Evolutionary conservation across 2,113 vertebrate genomes (phyloP).

Genomic region (Sisor rabdophorus): DNA sequence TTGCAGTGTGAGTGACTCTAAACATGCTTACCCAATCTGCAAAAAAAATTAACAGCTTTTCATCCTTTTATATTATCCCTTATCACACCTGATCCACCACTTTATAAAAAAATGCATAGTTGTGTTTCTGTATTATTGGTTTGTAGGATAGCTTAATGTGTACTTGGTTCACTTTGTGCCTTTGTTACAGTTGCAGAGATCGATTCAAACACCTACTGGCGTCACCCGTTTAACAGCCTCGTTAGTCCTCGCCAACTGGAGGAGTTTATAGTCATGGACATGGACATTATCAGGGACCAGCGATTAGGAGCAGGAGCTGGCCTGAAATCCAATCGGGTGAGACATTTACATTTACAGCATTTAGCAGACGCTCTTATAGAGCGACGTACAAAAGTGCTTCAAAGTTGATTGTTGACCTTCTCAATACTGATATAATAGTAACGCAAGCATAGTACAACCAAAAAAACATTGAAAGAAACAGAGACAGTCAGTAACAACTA

Average conservation of each 20-base stretch:
- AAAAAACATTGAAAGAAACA: too few species aligned
- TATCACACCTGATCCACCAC: too few species aligned
- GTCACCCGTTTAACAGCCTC: conserved; percentile 85
- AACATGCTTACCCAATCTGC: neutral
- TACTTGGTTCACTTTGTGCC: neutral
- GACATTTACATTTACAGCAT: too few species aligned
- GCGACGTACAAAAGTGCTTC: too few species aligned
- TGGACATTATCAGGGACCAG: conserved; percentile 72
- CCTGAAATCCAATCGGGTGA: conserved; percentile 84
- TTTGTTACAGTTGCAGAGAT: conserved; percentile 83
- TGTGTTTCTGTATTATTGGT: neutral
- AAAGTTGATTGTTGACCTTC: too few species aligned
- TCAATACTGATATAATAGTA: too few species aligned
- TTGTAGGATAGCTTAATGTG: neutral
- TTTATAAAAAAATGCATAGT: too few species aligned
- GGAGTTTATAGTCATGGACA: conserved; percentile 93
- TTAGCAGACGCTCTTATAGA: too few species aligned
- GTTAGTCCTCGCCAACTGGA: conserved; percentile 86
- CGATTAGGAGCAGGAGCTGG: conserved; percentile 83
- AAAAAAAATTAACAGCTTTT: too few species aligned
- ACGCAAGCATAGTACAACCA: too few species aligned
- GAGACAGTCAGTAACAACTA: too few species aligned
- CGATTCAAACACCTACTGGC: conserved; percentile 89
- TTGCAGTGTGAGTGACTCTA: conserved; percentile 83
- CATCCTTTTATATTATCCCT: too few species aligned